These are phyloP conservation scores for Choristoneura fumiferana DNA, from an alignment of 1,140 invertebrate genomes.

Conservation along the genomic window DNA sequence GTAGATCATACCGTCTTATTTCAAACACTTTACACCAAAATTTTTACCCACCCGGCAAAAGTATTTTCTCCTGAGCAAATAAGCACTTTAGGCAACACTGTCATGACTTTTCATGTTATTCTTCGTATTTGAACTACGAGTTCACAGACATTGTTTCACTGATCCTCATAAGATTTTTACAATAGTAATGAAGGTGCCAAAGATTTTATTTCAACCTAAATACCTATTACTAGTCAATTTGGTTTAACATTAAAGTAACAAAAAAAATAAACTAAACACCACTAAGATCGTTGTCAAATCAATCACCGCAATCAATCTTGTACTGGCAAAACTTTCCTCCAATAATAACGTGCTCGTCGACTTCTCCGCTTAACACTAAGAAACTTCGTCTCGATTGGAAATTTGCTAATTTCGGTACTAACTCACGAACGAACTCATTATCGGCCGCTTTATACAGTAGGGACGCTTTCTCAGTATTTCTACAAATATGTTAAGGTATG, in stretches of 20 bases:
- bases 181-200: too few relatives aligned
- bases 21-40: neutral
- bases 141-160: too few relatives aligned
- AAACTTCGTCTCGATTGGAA: conserved; percentile 45
- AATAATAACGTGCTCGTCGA: conserved; percentile 34
- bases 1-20: conserved; percentile 3
- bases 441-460: conserved; percentile 29
- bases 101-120: too few relatives aligned
- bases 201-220: too few relatives aligned
- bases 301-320: conserved; percentile 40
- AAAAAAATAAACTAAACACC: conserved; percentile 4
- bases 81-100: too few relatives aligned
- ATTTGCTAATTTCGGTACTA: conserved; percentile 49
- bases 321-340: conserved; percentile 33
- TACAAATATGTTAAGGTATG: conserved; percentile 11
- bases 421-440: conserved; percentile 36
- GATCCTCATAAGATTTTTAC: too few relatives aligned
- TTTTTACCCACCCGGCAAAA: too few relatives aligned
- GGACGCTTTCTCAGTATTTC: conserved; percentile 6
- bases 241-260: neutral
- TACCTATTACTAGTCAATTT: too few relatives aligned
- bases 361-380: conserved; percentile 38
- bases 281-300: conserved; percentile 23
- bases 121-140: too few relatives aligned
- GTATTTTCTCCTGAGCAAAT: too few relatives aligned